Evolutionary conservation across 2,888 invertebrate genomes (phyloP).

Genomic region (Agriopis marginaria): DNA sequence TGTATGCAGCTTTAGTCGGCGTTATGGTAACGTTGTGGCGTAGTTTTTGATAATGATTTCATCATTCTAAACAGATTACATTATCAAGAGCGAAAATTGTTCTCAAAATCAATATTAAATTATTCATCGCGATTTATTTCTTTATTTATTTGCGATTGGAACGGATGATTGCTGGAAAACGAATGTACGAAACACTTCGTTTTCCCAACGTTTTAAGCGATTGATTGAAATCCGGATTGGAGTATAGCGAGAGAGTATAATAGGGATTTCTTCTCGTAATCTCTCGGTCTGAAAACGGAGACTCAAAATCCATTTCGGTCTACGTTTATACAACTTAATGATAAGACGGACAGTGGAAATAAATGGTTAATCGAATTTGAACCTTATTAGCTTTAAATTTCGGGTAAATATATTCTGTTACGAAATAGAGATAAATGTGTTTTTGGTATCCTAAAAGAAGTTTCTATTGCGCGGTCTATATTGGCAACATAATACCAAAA

Average conservation of each 20-base stretch:
- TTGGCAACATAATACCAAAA: too few relatives aligned
- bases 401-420: too few relatives aligned
- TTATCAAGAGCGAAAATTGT: background rate
- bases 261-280: constrained; percentile 53
- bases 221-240: constrained; percentile 63
- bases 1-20: too few relatives aligned
- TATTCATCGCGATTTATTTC: constrained; percentile 15
- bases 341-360: background rate
- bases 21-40: too few relatives aligned
- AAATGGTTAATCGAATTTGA: background rate
- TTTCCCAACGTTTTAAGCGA: constrained; percentile 63
- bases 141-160: constrained; percentile 36
- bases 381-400: background rate
- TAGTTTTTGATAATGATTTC: too few relatives aligned
- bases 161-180: constrained; percentile 42
- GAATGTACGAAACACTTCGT: constrained; percentile 52
- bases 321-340: constrained; percentile 33
- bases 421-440: too few relatives aligned
- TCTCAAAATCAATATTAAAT: constrained; percentile 4
- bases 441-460: too few relatives aligned
- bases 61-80: background rate
- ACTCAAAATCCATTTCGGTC: constrained; percentile 25
- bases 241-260: constrained; percentile 54
- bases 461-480: too few relatives aligned
- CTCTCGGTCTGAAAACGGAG: constrained; percentile 51